phyloP scores from a whole-genome alignment of 2,888 invertebrate species.

The Amaurobius ferox region DNA sequence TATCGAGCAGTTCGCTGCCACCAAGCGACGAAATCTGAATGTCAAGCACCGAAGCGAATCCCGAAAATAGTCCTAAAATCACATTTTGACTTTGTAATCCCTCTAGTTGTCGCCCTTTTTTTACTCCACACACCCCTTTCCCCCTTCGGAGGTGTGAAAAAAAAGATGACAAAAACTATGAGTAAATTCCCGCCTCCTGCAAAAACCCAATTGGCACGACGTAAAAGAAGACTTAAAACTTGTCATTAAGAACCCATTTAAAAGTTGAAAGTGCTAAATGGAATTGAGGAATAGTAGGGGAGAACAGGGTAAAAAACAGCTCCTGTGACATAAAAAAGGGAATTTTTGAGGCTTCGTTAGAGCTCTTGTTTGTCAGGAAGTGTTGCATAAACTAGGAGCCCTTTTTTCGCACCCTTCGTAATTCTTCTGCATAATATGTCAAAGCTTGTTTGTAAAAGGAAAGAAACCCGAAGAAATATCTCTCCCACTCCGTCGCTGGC shows the following conservation, averaged over 20 bases:
- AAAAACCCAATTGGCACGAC: slow-evolving; percentile 11
- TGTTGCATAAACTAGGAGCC: neutral
- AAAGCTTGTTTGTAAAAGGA: neutral
- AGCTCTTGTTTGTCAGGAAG: neutral
- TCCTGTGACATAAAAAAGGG: slow-evolving; percentile 14
- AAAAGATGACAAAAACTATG: neutral
- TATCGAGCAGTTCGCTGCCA: no score
- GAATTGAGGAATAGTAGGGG: slow-evolving; percentile 33
- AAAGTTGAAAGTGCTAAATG: slow-evolving; percentile 69
- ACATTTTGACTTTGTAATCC: slow-evolving; percentile 14
- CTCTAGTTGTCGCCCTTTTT: neutral
- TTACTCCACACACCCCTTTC: neutral
- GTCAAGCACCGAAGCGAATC: neutral
- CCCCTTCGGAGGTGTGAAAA: neutral
- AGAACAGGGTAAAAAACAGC: slow-evolving; percentile 1
- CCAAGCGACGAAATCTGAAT: neutral
- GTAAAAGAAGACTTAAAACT: slow-evolving; percentile 68
- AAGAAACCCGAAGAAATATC: neutral
- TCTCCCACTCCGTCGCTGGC: neutral
- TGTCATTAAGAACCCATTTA: slow-evolving; percentile 69
- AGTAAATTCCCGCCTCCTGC: neutral
- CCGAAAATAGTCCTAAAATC: neutral
- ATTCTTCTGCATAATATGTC: slow-evolving; percentile 18
- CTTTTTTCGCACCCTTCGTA: neutral
- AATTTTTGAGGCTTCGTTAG: slow-evolving; percentile 49